Evolutionary conservation across 2,888 invertebrate species (phyloP), one percentile per base, ranked within the genome.

Genomic region (Acleris laterana): DNA sequence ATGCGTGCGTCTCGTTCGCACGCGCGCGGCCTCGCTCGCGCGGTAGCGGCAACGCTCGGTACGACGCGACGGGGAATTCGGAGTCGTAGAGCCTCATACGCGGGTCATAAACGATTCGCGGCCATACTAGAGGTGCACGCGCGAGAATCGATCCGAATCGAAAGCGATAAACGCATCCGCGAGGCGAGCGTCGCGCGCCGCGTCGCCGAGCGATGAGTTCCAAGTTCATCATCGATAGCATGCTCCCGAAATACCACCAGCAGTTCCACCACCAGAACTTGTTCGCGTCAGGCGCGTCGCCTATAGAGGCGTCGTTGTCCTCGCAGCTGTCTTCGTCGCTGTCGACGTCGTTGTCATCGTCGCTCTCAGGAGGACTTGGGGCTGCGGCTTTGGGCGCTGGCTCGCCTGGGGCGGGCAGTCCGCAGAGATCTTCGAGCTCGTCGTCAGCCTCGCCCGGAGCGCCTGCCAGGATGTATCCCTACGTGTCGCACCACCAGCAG

Each of bases 211-310:
- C 96, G 95, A 98, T 98, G 98, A 97, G 96, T 95, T 97, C 97
- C 95, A 98, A 98, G 96, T 98, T 98, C 95, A 97, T 97, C 95
- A 97, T 98, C 94, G 98, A 98, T 97, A 97, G 97, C 95, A 98
- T 98, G 97, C 96, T 98, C 94, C 98, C 98, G 84, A 98, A 98
- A 95, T 98, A 98, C 94, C 97, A 94, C 88, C 94, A 94, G 90
- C 94, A 94, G 90, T 96, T 96, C 89, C 96, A 96, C 86, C 95
- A 93, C 74, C 93, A 93, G 89, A 93, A 93, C 84, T 82, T 93
- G 86, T 93, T 93, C 89, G 90, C 93, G 87, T 90, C 93, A 94
- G 95, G 93, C 93, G 96, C 93, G 94, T 96, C 94, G 95, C 96
- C 90, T 94, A 95, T 94, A 93, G 96, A 85, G 95, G 94, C 90